These are phyloP conservation scores for Epinotia demarniana DNA, from an alignment of 2,888 invertebrate genomes.

Conservation along the genomic window DNA sequence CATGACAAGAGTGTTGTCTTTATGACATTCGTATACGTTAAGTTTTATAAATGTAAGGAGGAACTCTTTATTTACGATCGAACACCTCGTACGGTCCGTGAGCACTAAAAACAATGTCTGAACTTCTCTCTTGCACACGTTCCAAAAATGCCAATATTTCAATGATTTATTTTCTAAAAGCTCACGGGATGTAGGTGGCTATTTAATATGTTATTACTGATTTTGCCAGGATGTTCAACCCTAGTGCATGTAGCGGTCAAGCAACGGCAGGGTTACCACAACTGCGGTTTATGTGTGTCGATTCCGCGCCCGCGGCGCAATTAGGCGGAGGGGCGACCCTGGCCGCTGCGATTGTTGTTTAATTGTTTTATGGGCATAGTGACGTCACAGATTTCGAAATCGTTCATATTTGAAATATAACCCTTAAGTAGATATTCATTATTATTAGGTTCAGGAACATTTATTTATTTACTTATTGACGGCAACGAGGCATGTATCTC, in stretches of 20 bases:
- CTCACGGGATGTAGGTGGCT: no score
- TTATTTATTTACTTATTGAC: no score
- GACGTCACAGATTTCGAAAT: background rate
- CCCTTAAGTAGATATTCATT: background rate
- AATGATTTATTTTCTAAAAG: no score
- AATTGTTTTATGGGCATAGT: background rate
- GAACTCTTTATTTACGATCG: background rate
- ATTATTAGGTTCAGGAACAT: background rate
- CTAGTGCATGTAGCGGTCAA: slow-evolving; percentile 4
- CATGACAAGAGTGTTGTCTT: no score
- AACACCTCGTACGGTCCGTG: background rate
- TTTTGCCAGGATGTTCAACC: background rate
- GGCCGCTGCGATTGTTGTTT: slow-evolving; percentile 12
- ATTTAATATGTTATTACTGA: background rate
- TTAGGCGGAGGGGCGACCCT: slow-evolving; percentile 4
- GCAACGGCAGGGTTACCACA: slow-evolving; percentile 41
- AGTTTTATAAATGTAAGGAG: background rate
- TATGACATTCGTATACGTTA: background rate
- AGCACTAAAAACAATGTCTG: no score
- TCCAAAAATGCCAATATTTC: no score
- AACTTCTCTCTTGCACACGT: no score
- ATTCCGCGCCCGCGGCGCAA: background rate
- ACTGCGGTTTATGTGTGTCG: slow-evolving; percentile 47
- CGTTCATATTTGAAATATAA: background rate
- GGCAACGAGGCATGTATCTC: no score